Base-by-base conservation (phyloP, 1,140 invertebrate species). In the Orchesella cincta region DNA sequence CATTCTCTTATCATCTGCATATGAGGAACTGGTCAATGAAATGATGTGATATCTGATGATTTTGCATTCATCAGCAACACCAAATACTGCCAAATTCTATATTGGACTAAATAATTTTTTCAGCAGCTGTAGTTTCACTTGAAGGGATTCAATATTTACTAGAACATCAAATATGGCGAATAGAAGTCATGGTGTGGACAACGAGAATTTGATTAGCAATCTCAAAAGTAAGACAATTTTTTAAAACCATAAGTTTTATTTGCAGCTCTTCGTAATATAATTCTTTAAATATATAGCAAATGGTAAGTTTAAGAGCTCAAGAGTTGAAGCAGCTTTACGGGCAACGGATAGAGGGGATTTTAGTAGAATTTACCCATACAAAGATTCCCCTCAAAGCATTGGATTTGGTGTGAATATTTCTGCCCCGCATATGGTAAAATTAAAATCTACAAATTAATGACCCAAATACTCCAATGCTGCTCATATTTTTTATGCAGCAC, bases 341-440 rank as follows among this genome's bases (percentile, higher is more conserved):
- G 85, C 88, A 35, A 92, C 97, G 23, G 96, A 99, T 85, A 88
- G 97, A 83, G 92, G 90, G 79, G 88, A 93, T 82, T 97, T 94
- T 86, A 90, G 89, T 77, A 89, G 87, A 76, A 82, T 82, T 83
- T 91, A 92, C 86, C 91, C 95, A 1, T 98, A 98, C 83, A 89
- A 39, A 54, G 81, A 82, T 87, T 89, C 93, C 39, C 96, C 96
- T 0, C 95, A 95, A 86, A 88, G 90, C 46, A 96, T 96, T 83
- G 94, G 94, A 52, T 94, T 89, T 85, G 92, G 93, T 52, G 97
- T 95, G 1, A 99, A 97, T 0, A 98, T 98, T 74, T 96, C 94
- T 89, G 97, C 97, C 75, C 97, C 97, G 64, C 97, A 99, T 87
- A 99, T 99, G 97, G 95, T 97, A 88, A 86, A 20, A 26, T 5